Base-by-base conservation (phyloP, 2,888 invertebrate genomes). In the Meloe dianella region DNA sequence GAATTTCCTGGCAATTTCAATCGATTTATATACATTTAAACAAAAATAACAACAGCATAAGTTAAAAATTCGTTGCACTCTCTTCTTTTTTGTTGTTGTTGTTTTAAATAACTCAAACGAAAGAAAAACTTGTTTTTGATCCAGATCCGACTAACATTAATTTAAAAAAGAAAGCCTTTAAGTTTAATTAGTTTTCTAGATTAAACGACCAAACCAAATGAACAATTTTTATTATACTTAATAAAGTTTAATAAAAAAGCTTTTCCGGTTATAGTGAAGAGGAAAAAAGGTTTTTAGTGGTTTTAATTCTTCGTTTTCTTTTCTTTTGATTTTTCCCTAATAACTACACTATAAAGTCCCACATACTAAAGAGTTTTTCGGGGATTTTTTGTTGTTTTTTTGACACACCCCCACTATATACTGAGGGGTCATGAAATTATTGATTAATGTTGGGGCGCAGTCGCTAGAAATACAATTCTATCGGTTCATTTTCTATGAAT, bases 371-470 rank as follows among this genome's bases (percentile, higher is more conserved):
- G 57, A 51, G 56, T 66, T 58, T 66, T 62, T 47, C 57, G 47
- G 56, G 60, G 59, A 61, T 59, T 67, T 64, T 61, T 64, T 60
- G 47, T 68, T 63, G 63, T 66, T 66, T 66, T 70, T 72, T 73
- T 74, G 78, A 80, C 81, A 79, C 81, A 81, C 82, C 81, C 81
- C 82, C 80, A 79, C 78, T 75, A 73, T 69, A 74, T 74, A 73
- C 12, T 14, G 74, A 67, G 67, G 69, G 67, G 69, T 66, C 74
- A 74, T 74, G 68, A 71, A 71, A 76, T 77, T 82, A 81, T 83
- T 83, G 83, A 83, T 83, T 80, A 69, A 71, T 66, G 57, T 64
- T 70, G 75, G 75, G 77, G 82, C 83, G 83, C 83, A 82, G 82
- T 62, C 82, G 80, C 80, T 71, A 66, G 54, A 54, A 54, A 54